Evolutionary conservation across 1,140 invertebrate species (phyloP).

Genomic region (Scaptomyza pallida): DNA sequence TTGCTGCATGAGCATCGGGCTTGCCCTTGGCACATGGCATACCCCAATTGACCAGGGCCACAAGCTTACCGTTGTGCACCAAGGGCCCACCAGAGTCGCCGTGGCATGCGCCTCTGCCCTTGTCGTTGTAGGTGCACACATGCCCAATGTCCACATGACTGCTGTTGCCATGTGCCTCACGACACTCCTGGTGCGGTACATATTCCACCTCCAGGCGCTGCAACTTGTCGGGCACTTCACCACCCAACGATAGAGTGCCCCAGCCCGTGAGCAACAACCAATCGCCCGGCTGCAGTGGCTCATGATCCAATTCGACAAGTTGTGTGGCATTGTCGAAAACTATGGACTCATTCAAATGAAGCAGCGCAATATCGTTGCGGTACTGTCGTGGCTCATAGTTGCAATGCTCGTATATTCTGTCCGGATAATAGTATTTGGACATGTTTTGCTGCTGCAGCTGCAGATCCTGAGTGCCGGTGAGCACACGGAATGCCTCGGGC

Average conservation of each 20-base stretch:
- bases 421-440: slow-evolving; percentile 65
- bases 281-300: slow-evolving; percentile 52
- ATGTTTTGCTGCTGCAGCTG: slow-evolving; percentile 60
- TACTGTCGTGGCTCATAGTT: slow-evolving; percentile 77
- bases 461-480: slow-evolving; percentile 73
- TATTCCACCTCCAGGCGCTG: slow-evolving; percentile 76
- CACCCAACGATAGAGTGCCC: slow-evolving; percentile 84
- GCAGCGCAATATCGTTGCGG: slow-evolving; percentile 85
- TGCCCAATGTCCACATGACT: slow-evolving; percentile 83
- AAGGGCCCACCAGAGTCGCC: slow-evolving; percentile 85
- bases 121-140: slow-evolving; percentile 87
- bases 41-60: slow-evolving; percentile 86
- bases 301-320: slow-evolving; percentile 70
- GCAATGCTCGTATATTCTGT: slow-evolving; percentile 71
- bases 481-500: slow-evolving; percentile 51
- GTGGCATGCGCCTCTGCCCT: slow-evolving; percentile 86
- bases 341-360: slow-evolving; percentile 84
- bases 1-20: slow-evolving; percentile 85
- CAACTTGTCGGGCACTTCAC: slow-evolving; percentile 67
- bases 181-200: slow-evolving; percentile 75
- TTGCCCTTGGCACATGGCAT: slow-evolving; percentile 85
- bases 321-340: slow-evolving; percentile 84
- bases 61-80: slow-evolving; percentile 83
- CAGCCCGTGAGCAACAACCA: slow-evolving; percentile 85
- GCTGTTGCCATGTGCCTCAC: slow-evolving; percentile 66